Percentiles rank a stretch among this genome's conserved stretches.
phyloP scores from a whole-genome alignment of 2,888 invertebrate species.

The Leucophenga montana region DNA sequence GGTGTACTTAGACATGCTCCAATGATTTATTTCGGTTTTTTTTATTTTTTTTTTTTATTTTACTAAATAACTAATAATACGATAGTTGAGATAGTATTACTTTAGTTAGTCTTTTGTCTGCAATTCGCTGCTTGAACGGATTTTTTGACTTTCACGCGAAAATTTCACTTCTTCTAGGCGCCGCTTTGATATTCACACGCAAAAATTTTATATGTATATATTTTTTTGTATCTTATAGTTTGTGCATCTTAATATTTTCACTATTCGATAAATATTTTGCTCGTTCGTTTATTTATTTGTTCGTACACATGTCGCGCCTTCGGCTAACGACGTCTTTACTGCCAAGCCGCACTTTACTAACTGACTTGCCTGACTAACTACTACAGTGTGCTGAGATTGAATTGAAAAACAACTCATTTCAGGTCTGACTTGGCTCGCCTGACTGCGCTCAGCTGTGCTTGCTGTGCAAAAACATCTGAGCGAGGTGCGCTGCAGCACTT shows the following conservation, averaged over 20 bases:
- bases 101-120: no score
- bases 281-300: not conserved
- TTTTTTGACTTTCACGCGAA: constrained; percentile 9
- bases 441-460: constrained; percentile 51
- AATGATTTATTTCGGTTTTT: no score
- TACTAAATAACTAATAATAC: no score
- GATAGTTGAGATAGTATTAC: no score
- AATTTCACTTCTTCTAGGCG: constrained; percentile 20
- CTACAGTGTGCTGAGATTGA: constrained; percentile 42
- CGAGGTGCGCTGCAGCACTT: not conserved
- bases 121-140: no score
- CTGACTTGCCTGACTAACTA: constrained; percentile 37
- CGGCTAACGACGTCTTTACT: constrained; percentile 30
- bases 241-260: not conserved
- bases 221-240: not conserved
- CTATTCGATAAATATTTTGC: not conserved
- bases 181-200: no score
- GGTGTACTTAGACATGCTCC: constrained; percentile 56
- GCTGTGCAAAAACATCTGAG: constrained; percentile 21
- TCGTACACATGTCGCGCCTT: not conserved
- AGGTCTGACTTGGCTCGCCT: constrained; percentile 26
- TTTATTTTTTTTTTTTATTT: no score
- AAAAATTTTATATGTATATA: not conserved
- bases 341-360: constrained; percentile 60
- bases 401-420: constrained; percentile 5